phyloP scores from a whole-genome alignment of 2,797 vertebrate species.

The Urosaurus nigricauda region DNA sequence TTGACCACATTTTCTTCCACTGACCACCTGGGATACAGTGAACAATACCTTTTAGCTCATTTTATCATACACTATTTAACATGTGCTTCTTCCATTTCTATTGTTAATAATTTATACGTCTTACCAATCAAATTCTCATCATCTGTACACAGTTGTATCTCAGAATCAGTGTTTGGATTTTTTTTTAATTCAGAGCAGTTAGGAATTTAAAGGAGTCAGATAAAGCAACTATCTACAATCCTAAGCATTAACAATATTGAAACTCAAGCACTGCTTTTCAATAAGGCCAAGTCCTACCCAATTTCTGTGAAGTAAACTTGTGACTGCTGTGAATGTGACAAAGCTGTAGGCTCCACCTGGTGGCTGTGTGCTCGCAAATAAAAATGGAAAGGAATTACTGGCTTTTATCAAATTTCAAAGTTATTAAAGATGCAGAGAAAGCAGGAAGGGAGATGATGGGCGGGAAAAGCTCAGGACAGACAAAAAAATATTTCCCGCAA shows the following conservation, averaged over 20 bases:
- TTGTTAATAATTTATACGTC: too few relatives aligned
- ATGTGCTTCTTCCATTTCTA: too few relatives aligned
- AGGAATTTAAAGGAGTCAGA: not conserved
- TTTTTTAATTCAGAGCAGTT: not conserved
- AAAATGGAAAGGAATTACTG: not conserved
- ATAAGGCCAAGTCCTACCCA: not conserved
- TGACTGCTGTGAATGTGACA: not conserved
- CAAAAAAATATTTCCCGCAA: not conserved
- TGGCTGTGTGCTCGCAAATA: slow-evolving; percentile 1
- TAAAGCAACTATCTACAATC: not conserved
- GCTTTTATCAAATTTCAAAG: not conserved
- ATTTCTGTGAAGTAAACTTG: not conserved
- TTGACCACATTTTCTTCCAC: too few relatives aligned
- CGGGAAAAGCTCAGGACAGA: too few relatives aligned
- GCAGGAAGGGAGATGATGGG: not conserved
- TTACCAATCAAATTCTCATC: too few relatives aligned
- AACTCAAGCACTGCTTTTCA: not conserved
- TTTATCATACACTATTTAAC: too few relatives aligned
- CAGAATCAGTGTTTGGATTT: too few relatives aligned
- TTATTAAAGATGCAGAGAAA: too few relatives aligned
- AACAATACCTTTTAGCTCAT: too few relatives aligned
- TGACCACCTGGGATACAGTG: too few relatives aligned
- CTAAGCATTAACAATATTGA: not conserved
- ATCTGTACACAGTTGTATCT: too few relatives aligned
- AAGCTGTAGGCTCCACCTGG: not conserved